Evolutionary conservation across 2,113 vertebrate genomes (phyloP).

Genomic region (Salvelinus alpinus): DNA sequence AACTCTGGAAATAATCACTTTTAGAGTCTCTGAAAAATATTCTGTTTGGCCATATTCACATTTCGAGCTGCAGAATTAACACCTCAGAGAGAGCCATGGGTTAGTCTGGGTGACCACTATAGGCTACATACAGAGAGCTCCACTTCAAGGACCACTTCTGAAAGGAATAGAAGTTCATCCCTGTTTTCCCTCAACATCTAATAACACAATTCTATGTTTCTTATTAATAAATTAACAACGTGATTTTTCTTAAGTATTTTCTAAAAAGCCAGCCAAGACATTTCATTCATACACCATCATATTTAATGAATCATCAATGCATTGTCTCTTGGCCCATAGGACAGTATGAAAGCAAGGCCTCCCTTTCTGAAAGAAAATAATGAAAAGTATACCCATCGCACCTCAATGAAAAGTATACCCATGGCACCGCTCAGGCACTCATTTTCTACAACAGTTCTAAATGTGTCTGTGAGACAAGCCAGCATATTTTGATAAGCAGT

Average conservation of each 20-base stretch:
- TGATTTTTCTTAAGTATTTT: background rate
- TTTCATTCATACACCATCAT: background rate
- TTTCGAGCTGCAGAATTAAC: too few relatives aligned
- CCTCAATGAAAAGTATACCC: too few relatives aligned
- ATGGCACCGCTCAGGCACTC: too few relatives aligned
- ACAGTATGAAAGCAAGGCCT: background rate
- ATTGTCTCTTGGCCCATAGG: background rate
- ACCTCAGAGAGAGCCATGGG: too few relatives aligned
- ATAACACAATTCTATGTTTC: background rate
- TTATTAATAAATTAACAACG: background rate
- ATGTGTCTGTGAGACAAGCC: slow-evolving; percentile 1
- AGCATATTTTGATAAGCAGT: background rate
- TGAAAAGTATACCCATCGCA: too few relatives aligned
- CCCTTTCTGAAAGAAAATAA: too few relatives aligned
- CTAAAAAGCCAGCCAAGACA: background rate
- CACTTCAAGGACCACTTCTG: too few relatives aligned
- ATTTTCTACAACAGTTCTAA: background rate
- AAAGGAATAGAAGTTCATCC: too few relatives aligned
- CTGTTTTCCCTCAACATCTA: background rate
- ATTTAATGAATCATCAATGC: background rate
- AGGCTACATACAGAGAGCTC: too few relatives aligned
- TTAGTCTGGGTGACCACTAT: too few relatives aligned
- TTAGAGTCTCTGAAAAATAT: too few relatives aligned
- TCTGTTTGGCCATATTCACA: too few relatives aligned
- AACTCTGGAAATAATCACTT: background rate